Conservation (phyloP, 1,140 invertebrate species). For the Eurosta solidaginis region DNA sequence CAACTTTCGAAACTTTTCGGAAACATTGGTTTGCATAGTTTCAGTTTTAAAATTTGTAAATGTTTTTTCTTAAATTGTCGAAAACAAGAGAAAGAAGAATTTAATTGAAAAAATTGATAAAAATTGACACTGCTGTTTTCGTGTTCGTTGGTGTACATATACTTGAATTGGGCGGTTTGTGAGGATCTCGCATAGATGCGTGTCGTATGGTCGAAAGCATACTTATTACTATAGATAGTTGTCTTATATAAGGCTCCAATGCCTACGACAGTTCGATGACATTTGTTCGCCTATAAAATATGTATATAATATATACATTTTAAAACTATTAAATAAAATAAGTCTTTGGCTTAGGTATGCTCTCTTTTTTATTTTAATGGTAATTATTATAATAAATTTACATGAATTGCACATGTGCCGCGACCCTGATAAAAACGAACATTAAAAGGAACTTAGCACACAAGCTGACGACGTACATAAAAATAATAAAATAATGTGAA, state of each 20-base stretch:
- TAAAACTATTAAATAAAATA: background rate
- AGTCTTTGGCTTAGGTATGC: background rate
- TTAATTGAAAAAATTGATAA: no score
- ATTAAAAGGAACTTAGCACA: constrained; percentile 4
- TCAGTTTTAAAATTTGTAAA: no score
- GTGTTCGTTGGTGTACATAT: no score
- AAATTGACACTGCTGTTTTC: no score
- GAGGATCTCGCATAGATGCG: no score
- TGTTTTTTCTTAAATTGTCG: no score
- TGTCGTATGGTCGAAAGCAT: no score
- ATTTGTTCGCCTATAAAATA: background rate
- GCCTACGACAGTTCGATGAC: constrained; percentile 14
- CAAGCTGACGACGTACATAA: background rate
- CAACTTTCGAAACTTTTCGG: no score
- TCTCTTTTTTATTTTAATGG: background rate
- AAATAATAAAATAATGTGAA: background rate
- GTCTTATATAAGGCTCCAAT: background rate
- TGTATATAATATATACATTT: background rate
- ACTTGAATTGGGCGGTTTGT: no score
- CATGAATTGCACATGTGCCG: background rate
- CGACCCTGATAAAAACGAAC: background rate
- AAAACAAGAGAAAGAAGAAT: no score
- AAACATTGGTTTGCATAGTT: no score
- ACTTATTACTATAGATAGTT: no score
- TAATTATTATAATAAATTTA: constrained; percentile 25